Conservation (phyloP, 2,113 vertebrate genomes). For the Sprattus sprattus region DNA sequence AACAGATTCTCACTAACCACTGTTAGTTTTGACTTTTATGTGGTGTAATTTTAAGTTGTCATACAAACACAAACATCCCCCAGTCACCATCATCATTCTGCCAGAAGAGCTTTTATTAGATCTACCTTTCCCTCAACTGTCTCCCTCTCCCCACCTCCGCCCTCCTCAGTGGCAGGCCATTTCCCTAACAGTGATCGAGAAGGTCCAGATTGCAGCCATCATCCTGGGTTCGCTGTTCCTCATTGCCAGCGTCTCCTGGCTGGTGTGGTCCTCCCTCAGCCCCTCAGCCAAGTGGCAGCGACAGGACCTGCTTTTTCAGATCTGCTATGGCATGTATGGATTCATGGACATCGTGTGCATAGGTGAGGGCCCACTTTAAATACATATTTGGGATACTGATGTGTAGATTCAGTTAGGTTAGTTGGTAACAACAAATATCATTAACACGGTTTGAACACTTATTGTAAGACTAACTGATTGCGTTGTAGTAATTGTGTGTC, state of each 20-base stretch:
- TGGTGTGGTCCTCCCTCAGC: conserved; percentile 93
- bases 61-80: not conserved
- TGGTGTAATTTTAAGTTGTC: not conserved
- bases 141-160: conserved; percentile 1
- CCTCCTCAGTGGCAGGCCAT: conserved; percentile 88
- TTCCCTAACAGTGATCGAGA: conserved; percentile 92
- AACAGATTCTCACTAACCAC: too few relatives aligned
- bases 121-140: not conserved
- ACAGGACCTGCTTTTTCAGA: conserved; percentile 94
- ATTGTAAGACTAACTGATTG: not conserved
- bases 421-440: too few relatives aligned
- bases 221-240: conserved; percentile 92
- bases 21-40: too few relatives aligned
- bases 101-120: not conserved
- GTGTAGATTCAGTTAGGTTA: too few relatives aligned
- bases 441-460: not conserved
- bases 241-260: conserved; percentile 94
- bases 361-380: conserved; percentile 68
- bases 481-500: not conserved
- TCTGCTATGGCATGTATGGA: conserved; percentile 96
- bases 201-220: conserved; percentile 93
- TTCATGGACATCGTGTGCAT: conserved; percentile 97
- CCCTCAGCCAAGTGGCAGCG: conserved; percentile 95
- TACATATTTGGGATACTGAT: too few relatives aligned
- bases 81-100: not conserved